Evolutionary conservation across 2,113 vertebrate species (phyloP).

Genomic region (Fregata magnificens): DNA sequence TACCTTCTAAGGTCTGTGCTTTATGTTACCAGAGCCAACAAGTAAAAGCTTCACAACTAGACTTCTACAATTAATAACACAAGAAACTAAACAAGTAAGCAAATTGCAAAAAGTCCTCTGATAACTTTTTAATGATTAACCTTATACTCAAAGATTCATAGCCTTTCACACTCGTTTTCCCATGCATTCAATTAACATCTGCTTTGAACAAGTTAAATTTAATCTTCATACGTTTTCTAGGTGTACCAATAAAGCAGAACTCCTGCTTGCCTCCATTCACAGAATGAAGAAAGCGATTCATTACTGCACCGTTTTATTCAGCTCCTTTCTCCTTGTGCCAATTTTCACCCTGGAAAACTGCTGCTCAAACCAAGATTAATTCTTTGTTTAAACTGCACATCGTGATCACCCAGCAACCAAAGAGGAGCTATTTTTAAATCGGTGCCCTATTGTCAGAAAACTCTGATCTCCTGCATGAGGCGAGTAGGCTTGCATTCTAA

Average conservation of each 20-base stretch:
- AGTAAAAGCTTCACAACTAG: conserved; percentile 16
- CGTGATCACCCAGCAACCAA: background rate
- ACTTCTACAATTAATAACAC: conserved; percentile 56
- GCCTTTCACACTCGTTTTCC: background rate
- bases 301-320: background rate
- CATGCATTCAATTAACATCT: background rate
- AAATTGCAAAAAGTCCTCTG: conserved; percentile 58
- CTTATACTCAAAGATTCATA: background rate
- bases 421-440: background rate
- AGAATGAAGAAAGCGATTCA: background rate
- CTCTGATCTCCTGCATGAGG: background rate
- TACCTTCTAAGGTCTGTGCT: conserved; percentile 34
- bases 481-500: background rate
- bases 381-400: background rate
- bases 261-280: background rate
- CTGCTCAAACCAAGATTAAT: background rate
- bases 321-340: background rate
- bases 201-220: background rate
- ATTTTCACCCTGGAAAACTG: background rate
- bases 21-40: conserved; percentile 49
- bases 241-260: background rate
- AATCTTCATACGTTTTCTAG: background rate
- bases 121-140: conserved; percentile 27
- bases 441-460: background rate
- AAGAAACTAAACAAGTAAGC: conserved; percentile 44